Conservation (phyloP, 30 jellyfish, hydroid and myxozoan species). For the Hydractinia symbiolongicarpus region DNA sequence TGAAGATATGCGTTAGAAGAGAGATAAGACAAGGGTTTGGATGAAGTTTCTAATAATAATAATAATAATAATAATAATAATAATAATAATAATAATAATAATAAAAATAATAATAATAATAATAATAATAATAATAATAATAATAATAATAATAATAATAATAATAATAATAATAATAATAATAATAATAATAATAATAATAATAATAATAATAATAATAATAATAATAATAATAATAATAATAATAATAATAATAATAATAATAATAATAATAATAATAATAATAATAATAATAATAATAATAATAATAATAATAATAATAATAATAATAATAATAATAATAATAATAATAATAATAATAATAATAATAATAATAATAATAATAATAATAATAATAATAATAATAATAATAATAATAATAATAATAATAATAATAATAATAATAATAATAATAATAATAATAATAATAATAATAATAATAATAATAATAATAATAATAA, state of each 20-base stretch:
- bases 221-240: conserved; percentile 1
- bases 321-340: conserved; percentile 1
- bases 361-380: conserved; percentile 1
- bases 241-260: conserved; percentile 1
- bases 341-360: conserved; percentile 1
- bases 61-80: no score
- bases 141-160: background rate
- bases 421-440: conserved; percentile 1
- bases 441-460: conserved; percentile 1
- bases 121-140: no score
- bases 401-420: conserved; percentile 1
- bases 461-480: conserved; percentile 1
- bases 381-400: conserved; percentile 1
- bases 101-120: no score
- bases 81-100: no score
- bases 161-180: conserved; percentile 1
- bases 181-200: conserved; percentile 1
- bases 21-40: no score
- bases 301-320: conserved; percentile 1
- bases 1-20: no score
- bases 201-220: conserved; percentile 1
- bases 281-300: conserved; percentile 1
- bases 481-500: conserved; percentile 1
- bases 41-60: no score
- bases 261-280: conserved; percentile 1